Evolutionary conservation across 2,797 vertebrate species (phyloP), one percentile per base, ranked within the genome.

Genomic region (Lophius americanus): DNA sequence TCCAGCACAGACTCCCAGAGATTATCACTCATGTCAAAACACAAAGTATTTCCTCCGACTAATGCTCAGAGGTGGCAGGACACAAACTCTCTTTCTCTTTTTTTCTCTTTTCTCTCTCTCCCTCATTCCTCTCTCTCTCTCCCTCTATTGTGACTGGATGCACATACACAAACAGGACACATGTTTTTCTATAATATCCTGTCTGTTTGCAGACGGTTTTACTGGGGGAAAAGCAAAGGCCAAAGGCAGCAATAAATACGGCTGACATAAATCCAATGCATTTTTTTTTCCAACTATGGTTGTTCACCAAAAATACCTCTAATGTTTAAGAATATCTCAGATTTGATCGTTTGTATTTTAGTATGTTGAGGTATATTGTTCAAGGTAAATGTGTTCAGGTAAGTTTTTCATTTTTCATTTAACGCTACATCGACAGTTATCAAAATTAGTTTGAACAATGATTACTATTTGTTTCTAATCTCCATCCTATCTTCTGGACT

Each of bases 21-120:
- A 91, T 93, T 93, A 92, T 88, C 84, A 90, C 67, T 89, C 87
- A 86, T 88, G 83, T 92, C 86, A 90, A 89, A 91, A 92, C 90
- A 93, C 90, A 92, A 93, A 91, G 88, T 85, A 80, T 91, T 89
- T 92, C 91, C 86, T 70, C 74, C 70, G 75, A 78, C 78, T 85
- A 86, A 84, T 82, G 79, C 82, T 87, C 78, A 48, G 73, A 84
- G 73, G 85, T 88, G 88, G 77, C 70, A 83, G 81, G 64, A 76
- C 48, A 70, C 62, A 72, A 51, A 65, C 51, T 32, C 63, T 35
- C 14, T 11, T 70, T 13, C 49, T 60, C 51, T 46, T 11, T 37
- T 65, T 37, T 63, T 55, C 61, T 23, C 7, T 5, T 35, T 51
- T 32, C 60, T 35, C 11, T 49, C 47, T 36, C 65, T 57, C 55